phyloP scores from a whole-genome alignment of 2,113 vertebrate genomes.

The Gymnarchus niloticus region DNA sequence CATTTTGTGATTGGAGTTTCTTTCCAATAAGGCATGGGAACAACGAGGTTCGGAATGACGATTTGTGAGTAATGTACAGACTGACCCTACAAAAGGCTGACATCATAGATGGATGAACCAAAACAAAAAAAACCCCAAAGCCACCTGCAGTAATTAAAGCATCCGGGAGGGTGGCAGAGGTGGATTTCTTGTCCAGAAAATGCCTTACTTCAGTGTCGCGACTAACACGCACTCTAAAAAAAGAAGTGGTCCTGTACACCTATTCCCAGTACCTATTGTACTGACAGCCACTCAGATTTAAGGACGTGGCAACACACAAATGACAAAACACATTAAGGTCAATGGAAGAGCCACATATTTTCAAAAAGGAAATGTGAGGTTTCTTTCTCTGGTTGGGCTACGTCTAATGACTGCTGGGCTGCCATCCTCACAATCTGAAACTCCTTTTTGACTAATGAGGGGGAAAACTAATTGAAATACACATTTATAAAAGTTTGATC shows the following conservation, averaged over 20 bases:
- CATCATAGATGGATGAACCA: not conserved
- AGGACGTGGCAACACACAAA: not conserved
- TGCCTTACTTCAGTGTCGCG: not conserved
- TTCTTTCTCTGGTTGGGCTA: not conserved
- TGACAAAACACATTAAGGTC: slow-evolving; percentile 14
- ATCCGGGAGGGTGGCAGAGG: not conserved
- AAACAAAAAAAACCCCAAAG: not conserved
- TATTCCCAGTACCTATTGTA: not conserved
- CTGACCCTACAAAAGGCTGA: not conserved
- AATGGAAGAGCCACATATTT: not conserved
- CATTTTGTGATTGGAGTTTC: not conserved
- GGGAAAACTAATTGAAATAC: not conserved
- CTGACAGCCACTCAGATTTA: not conserved
- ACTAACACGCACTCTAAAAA: not conserved
- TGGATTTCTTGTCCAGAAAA: slow-evolving; percentile 9
- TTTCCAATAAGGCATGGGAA: slow-evolving; percentile 9
- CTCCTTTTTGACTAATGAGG: not conserved
- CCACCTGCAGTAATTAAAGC: not conserved
- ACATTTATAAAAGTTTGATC: not conserved
- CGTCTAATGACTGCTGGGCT: not conserved
- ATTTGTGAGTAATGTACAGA: not conserved
- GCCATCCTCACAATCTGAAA: not conserved
- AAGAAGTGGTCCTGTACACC: not conserved
- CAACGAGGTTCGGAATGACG: not conserved
- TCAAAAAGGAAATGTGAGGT: not conserved